Conservation (phyloP, 2,888 invertebrate species). For the Lottia scabra region DNA sequence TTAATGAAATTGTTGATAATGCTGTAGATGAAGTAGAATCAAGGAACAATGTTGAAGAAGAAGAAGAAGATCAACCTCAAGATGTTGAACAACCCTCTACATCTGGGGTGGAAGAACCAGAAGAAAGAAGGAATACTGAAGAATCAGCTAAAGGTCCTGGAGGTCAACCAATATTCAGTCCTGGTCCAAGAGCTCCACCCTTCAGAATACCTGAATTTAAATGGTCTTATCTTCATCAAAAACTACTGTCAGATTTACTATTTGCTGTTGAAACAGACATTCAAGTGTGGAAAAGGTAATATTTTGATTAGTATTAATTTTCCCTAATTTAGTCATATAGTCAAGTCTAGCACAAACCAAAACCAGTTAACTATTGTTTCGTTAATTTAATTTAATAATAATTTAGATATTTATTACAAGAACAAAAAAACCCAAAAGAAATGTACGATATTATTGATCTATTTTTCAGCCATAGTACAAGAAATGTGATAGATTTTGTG, state of each 20-base stretch:
- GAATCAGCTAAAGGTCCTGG: constrained; percentile 29
- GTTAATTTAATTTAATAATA: no score
- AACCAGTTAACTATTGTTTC: no score
- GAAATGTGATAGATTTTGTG: constrained; percentile 97
- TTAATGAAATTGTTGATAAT: constrained; percentile 34
- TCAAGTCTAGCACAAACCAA: no score
- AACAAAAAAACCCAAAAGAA: no score
- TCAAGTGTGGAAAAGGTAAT: constrained; percentile 84
- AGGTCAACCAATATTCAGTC: constrained; percentile 62
- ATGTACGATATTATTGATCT: no score
- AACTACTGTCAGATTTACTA: constrained; percentile 93
- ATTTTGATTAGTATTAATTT: no score
- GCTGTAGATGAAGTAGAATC: constrained; percentile 18
- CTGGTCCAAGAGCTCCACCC: constrained; percentile 71
- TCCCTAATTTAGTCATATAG: no score
- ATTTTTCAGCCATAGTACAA: constrained; percentile 87
- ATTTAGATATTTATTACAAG: no score
- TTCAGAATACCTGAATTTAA: constrained; percentile 99
- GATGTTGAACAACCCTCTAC: neutral
- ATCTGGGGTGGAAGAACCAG: neutral
- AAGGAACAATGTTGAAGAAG: constrained; percentile 15
- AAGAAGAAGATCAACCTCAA: neutral
- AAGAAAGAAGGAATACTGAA: constrained; percentile 9
- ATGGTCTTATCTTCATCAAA: constrained; percentile 99
- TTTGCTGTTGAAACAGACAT: constrained; percentile 98